These are phyloP conservation scores for Falcunculus frontatus DNA, from an alignment of 2,113 vertebrate genomes.

Conservation along the genomic window DNA sequence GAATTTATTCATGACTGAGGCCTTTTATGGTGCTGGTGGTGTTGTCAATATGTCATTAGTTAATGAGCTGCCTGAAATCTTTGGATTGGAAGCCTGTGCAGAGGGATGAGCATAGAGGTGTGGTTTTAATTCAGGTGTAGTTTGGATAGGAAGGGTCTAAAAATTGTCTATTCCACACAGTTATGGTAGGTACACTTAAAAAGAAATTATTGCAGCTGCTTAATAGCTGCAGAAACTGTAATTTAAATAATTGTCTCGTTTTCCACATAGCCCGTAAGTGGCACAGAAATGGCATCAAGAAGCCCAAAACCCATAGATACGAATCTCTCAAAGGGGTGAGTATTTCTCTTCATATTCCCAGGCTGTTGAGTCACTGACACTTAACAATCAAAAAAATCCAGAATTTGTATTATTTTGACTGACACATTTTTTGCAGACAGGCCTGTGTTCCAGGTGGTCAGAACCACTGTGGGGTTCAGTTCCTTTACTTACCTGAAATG, in stretches of 20 bases:
- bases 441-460: background rate
- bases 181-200: background rate
- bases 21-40: fast-evolving
- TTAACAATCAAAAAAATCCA: background rate
- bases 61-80: background rate
- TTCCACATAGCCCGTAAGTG: conserved; percentile 85
- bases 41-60: fast-evolving
- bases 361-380: background rate
- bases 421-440: fast-evolving
- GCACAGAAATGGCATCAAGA: conserved; percentile 98
- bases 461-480: background rate
- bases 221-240: background rate
- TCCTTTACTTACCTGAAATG: background rate
- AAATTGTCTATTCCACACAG: fast-evolving
- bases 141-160: background rate
- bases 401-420: background rate
- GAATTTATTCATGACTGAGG: background rate
- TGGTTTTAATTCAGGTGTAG: background rate
- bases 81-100: fast-evolving
- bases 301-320: conserved; percentile 85
- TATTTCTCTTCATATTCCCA: background rate
- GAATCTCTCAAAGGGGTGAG: conserved; percentile 95
- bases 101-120: background rate
- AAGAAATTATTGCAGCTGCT: background rate
- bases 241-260: background rate